phyloP scores from a whole-genome alignment of 2,888 invertebrate genomes.

The Nomada fabriciana region DNA sequence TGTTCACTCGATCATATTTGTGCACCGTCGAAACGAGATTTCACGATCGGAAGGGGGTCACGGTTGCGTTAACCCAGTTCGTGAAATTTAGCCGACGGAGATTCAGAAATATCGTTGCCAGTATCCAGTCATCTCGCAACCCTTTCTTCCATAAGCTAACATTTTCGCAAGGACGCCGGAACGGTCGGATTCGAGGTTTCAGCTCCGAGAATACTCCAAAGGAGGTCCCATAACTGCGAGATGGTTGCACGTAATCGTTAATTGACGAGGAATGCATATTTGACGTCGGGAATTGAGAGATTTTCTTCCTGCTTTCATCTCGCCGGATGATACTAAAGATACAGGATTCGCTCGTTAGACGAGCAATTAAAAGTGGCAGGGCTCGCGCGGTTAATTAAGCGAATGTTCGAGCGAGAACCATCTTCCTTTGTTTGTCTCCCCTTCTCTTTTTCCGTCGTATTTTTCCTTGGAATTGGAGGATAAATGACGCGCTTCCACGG shows the following conservation, averaged over 20 bases:
- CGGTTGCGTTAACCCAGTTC: conserved; percentile 54
- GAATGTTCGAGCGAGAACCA: conserved; percentile 23
- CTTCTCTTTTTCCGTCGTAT: not conserved
- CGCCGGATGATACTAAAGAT: conserved; percentile 23
- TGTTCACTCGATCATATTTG: conserved; percentile 36
- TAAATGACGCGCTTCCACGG: conserved; percentile 1
- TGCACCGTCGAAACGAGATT: conserved; percentile 43
- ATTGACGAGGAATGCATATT: conserved; percentile 23
- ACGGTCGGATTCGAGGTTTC: not conserved
- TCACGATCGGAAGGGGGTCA: conserved; percentile 55
- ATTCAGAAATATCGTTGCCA: conserved; percentile 14
- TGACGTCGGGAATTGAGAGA: not conserved
- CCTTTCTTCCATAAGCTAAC: not conserved
- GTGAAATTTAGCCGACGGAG: conserved; percentile 13
- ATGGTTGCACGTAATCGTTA: conserved; percentile 26
- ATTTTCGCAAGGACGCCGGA: not conserved
- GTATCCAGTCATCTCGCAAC: not conserved
- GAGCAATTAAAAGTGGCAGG: conserved; percentile 37
- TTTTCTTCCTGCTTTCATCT: conserved; percentile 15
- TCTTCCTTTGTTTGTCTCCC: not conserved
- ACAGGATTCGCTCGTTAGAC: conserved; percentile 38
- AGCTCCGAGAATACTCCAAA: not conserved
- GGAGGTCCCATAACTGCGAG: conserved; percentile 1
- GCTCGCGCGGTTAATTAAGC: conserved; percentile 29
- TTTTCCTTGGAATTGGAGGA: not conserved